These are phyloP conservation scores for Anser brachyrhynchus DNA, from an alignment of 2,113 vertebrate genomes.

Conservation along the genomic window DNA sequence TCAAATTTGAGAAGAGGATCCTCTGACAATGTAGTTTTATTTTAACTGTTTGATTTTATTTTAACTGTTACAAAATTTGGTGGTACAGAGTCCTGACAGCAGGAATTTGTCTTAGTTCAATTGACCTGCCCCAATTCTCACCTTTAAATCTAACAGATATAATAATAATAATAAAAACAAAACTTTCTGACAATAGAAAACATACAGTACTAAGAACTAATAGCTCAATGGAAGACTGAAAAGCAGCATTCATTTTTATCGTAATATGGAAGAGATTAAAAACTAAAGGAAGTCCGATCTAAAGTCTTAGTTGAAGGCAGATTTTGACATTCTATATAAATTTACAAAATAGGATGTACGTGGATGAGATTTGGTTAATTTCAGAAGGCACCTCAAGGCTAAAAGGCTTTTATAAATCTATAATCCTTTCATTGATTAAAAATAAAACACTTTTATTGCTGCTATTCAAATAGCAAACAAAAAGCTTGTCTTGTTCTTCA, in stretches of 20 bases:
- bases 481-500: constrained; percentile 77
- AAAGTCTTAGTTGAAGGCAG: constrained; percentile 77
- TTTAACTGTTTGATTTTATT: constrained; percentile 4
- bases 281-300: constrained; percentile 77
- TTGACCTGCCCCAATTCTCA: constrained; percentile 67
- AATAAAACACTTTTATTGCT: constrained; percentile 90
- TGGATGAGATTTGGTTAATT: constrained; percentile 86
- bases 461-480: constrained; percentile 86
- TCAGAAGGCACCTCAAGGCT: constrained; percentile 99
- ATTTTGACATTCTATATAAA: constrained; percentile 83
- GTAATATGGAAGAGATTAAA: constrained; percentile 77
- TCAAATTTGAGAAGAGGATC: neutral
- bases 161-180: constrained; percentile 26
- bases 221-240: constrained; percentile 81
- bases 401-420: constrained; percentile 90
- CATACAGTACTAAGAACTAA: constrained; percentile 77
- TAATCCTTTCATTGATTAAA: constrained; percentile 83
- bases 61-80: neutral
- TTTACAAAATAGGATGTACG: constrained; percentile 79
- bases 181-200: constrained; percentile 62
- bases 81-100: constrained; percentile 7
- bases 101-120: neutral
- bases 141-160: constrained; percentile 67
- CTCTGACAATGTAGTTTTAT: neutral
- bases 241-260: constrained; percentile 74